phyloP scores from a whole-genome alignment of 2,113 vertebrate species.

The Psittacula cyanocephala region DNA sequence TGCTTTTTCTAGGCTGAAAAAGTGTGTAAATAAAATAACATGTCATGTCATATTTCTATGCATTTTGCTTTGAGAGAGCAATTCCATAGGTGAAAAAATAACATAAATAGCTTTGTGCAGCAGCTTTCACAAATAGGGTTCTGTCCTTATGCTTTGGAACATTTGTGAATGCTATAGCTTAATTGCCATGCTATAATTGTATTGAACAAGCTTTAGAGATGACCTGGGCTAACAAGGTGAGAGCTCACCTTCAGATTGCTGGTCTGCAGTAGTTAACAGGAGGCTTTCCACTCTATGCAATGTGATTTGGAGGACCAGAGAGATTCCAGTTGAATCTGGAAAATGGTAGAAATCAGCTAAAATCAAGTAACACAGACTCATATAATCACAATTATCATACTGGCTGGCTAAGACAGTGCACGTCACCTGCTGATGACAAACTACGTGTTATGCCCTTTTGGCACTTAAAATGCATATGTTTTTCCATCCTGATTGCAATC shows the following conservation, averaged over 20 bases:
- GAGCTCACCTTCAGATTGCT: background rate
- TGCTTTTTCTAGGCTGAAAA: background rate
- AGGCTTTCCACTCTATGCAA: background rate
- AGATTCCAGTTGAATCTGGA: background rate
- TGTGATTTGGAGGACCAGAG: background rate
- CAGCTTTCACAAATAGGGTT: background rate
- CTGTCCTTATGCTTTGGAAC: background rate
- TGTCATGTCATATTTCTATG: accelerated
- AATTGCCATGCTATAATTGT: background rate
- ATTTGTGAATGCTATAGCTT: background rate
- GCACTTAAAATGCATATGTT: background rate
- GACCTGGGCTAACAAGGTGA: background rate
- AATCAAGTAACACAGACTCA: background rate
- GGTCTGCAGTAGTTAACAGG: background rate
- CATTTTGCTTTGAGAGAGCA: background rate
- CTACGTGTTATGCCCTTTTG: background rate
- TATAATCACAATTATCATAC: background rate
- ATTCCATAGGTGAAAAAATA: background rate
- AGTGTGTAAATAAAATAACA: background rate
- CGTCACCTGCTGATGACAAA: background rate
- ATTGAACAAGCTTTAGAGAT: background rate
- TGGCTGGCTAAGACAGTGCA: background rate
- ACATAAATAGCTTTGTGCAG: background rate
- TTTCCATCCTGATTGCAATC: background rate
- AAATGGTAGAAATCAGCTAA: background rate